Evolutionary conservation across 2,888 invertebrate species (phyloP), one percentile per base, ranked within the genome.

Genomic region (Labia minor): DNA sequence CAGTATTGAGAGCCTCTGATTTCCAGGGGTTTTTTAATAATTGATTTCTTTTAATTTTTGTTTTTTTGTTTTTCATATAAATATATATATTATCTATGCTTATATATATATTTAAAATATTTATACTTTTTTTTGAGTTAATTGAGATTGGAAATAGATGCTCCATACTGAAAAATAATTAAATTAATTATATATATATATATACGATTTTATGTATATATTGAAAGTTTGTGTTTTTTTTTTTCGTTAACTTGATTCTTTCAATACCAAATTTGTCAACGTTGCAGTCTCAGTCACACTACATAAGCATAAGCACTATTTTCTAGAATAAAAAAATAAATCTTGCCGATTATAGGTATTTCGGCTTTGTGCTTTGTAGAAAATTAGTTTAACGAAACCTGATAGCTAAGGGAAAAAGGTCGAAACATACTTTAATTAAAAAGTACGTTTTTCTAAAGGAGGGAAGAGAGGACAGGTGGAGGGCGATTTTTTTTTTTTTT

Each of bases 231-330:
- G n/a, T n/a, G n/a, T n/a, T n/a, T n/a, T n/a, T n/a, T n/a, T 26
- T 26, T 26, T 26, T 26, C 26, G 26, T 26, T 26, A 26, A 26
- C 26, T 26, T 26, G 3, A 26, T 26, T 26, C 26, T 26, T 26
- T 26, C 26, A 8, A 26, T 26, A 26, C 26, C 26, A 26, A 8
- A 26, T 49, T 49, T 49, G 49, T 49, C 49, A 49, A 49, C 49
- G 49, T 49, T 49, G 49, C 49, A 49, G 49, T 49, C 49, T 49
- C 49, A 33, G 49, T 49, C 49, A 49, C 49, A 49, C 49, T 49
- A 49, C 49, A 49, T 14, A 49, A 49, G 49, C 49, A 49, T 49
- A 49, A 49, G 49, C 49, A 49, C 49, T 49, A 49, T 49, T 49
- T 33, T 49, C 49, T 49, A 49, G 49, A 8, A 8, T 49, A 49